Evolutionary conservation across 2,888 invertebrate genomes (phyloP).

Genomic region (Cheilosia urbana): DNA sequence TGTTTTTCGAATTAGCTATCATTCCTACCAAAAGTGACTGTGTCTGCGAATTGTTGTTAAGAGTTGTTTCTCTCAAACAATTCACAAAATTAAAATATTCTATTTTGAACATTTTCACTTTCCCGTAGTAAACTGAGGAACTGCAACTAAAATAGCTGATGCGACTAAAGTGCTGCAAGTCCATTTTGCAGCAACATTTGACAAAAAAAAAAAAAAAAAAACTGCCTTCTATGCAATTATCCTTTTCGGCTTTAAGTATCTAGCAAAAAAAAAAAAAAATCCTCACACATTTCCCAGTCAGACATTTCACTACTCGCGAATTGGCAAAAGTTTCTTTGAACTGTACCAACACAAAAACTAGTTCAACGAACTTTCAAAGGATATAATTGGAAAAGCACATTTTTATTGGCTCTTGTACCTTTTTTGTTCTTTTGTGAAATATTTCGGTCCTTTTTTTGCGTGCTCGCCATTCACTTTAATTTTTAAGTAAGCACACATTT

Average conservation of each 20-base stretch:
- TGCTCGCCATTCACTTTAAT: constrained; percentile 3
- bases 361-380: constrained; percentile 62
- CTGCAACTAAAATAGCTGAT: too few relatives aligned
- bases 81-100: too few relatives aligned
- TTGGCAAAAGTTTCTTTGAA: constrained; percentile 37
- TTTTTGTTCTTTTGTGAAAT: constrained; percentile 18
- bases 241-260: constrained; percentile 12
- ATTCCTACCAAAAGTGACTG: too few relatives aligned
- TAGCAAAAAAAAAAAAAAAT: background rate
- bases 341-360: constrained; percentile 28
- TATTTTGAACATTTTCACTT: too few relatives aligned
- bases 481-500: constrained; percentile 30
- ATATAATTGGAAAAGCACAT: constrained; percentile 42
- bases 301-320: constrained; percentile 5
- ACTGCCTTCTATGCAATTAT: constrained; percentile 13
- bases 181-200: background rate
- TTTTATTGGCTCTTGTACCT: constrained; percentile 45
- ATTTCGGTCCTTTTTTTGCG: constrained; percentile 16
- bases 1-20: too few relatives aligned
- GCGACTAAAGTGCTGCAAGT: background rate
- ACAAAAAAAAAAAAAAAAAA: background rate
- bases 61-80: too few relatives aligned
- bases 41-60: too few relatives aligned
- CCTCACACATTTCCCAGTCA: constrained; percentile 15
- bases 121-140: too few relatives aligned